Conservation (phyloP, 2,888 invertebrate species). For the Cyaniris semiargus region DNA sequence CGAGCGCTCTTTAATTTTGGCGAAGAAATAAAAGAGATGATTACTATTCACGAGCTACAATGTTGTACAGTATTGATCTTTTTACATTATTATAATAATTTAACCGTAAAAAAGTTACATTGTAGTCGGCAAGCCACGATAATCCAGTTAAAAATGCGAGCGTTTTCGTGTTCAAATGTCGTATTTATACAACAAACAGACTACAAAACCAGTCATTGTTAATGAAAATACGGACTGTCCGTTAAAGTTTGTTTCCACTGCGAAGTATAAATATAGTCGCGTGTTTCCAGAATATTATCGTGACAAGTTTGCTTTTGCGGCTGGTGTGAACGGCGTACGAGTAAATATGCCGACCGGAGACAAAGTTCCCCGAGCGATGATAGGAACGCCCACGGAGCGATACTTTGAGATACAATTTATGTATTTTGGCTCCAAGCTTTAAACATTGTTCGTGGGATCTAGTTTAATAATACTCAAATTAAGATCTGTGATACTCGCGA, state of each 20-base stretch:
- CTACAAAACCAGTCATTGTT: conserved; percentile 14
- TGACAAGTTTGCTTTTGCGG: conserved; percentile 29
- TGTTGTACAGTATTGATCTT: not conserved
- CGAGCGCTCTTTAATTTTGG: not conserved
- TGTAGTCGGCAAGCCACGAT: not conserved
- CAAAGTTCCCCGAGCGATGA: conserved; percentile 27
- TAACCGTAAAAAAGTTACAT: not conserved
- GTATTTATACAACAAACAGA: conserved; percentile 16
- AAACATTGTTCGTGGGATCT: not conserved
- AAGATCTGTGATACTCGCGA: conserved; percentile 4
- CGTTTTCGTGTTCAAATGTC: conserved; percentile 20
- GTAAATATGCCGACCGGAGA: conserved; percentile 26
- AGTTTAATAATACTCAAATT: conserved; percentile 15
- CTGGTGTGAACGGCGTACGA: conserved; percentile 23
- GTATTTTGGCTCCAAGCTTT: conserved; percentile 27
- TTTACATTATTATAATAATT: not conserved
- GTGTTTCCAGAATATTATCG: conserved; percentile 28
- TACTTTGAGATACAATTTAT: conserved; percentile 24
- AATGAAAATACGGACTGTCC: conserved; percentile 26
- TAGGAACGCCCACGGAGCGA: conserved; percentile 25
- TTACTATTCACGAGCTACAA: not conserved
- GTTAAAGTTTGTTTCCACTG: conserved; percentile 23
- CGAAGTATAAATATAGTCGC: conserved; percentile 28
- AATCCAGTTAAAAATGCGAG: not conserved
- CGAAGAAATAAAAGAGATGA: not conserved